Conservation (phyloP, 2,113 vertebrate species). For the Erythrolamprus reginae region DNA sequence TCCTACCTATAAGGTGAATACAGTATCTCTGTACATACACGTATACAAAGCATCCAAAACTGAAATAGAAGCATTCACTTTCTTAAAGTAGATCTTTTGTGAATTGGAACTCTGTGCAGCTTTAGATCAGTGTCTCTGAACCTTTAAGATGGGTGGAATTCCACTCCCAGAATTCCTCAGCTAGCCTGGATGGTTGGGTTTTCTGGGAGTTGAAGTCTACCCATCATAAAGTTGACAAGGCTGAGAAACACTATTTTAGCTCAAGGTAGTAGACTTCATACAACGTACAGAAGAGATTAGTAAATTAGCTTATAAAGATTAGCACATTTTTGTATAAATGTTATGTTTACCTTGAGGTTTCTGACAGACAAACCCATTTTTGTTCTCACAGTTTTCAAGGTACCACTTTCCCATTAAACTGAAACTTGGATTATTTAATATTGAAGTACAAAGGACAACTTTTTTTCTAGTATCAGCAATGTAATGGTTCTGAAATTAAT, state of each 20-base stretch:
- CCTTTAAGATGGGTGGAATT: neutral
- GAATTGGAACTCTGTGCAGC: neutral
- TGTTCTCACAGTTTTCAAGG: slow-evolving; percentile 80
- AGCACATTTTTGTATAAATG: neutral
- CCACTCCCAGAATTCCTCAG: neutral
- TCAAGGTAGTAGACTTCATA: neutral
- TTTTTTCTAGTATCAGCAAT: slow-evolving; percentile 45
- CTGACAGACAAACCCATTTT: slow-evolving; percentile 89
- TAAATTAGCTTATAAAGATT: neutral
- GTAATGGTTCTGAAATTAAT: slow-evolving; percentile 62
- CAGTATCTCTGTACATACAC: neutral
- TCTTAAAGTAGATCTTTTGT: neutral
- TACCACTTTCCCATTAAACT: slow-evolving; percentile 92
- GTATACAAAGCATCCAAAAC: neutral
- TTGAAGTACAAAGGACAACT: slow-evolving; percentile 75
- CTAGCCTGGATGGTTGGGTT: neutral
- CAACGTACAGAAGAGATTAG: neutral
- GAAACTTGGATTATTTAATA: slow-evolving; percentile 87
- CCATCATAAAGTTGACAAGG: neutral
- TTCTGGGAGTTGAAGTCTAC: neutral
- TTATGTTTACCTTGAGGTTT: slow-evolving; percentile 84
- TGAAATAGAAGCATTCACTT: neutral
- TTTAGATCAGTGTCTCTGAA: neutral
- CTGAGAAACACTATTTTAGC: neutral
- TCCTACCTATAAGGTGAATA: neutral